Evolutionary conservation across 2,888 invertebrate genomes (phyloP), one percentile per base, ranked within the genome.

Genomic region (Sarcophaga caerulescens): DNA sequence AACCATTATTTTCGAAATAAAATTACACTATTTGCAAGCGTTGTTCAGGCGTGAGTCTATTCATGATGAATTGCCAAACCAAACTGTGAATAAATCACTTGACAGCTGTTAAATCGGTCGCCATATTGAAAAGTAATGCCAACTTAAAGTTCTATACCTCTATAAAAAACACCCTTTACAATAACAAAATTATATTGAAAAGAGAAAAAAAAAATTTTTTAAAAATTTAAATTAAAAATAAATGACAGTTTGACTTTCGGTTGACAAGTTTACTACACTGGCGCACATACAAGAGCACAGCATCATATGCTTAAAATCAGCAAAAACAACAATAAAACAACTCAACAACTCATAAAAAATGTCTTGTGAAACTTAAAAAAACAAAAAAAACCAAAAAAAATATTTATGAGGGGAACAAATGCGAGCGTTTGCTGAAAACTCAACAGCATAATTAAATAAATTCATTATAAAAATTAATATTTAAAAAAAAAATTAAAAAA

Each of bases 201-300:
- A 44, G 21, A 45, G 11, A 23, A 52, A 70, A 78, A 4, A 23
- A 79, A 71, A 44, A 19, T 21, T 23, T 3, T 4, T 35, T 35
- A 45, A 65, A 63, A 90, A 91, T 90, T 91, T 89, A 91, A 89
- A 90, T 90, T 91, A 57, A 66, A 47, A 89, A 90, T 90, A 91
- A 91, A 91, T 90, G 90, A 91, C 90, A 88, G 8, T 89, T 91
- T 91, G 91, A 91, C 91, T 91, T 90, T 90, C 89, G 87, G 89
- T 89, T 91, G 91, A 91, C 91, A 90, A 90, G 88, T 88, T 59
- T 75, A 65, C 44, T 76, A 35, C 35, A 4, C 35, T 35, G 35
- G 35, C 10, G 35, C 60, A 68, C 84, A 77, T 44, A 35, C 45
- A 19, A 14, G 52, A 45, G 17, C 68, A 21, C 23, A 63, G 10